phyloP scores from a whole-genome alignment of 2,888 invertebrate species.

The Cecidostiba fungosa region DNA sequence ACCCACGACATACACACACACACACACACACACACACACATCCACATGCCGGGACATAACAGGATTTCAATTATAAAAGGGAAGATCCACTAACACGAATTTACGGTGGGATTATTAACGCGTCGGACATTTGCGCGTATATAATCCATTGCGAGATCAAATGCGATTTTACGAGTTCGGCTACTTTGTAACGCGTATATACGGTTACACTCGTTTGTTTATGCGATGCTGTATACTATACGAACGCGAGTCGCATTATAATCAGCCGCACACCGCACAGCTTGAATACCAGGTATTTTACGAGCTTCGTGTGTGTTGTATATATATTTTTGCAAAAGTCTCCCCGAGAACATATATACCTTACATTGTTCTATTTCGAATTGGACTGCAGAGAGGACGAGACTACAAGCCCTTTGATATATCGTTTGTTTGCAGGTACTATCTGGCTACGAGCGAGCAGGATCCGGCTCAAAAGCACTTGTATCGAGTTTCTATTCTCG shows the following conservation, averaged over 20 bases:
- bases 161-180: conserved; percentile 38
- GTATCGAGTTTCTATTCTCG: conserved; percentile 85
- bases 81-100: conserved; percentile 28
- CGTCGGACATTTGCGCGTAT: conserved; percentile 2
- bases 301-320: background rate
- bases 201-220: background rate
- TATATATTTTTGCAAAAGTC: background rate
- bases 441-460: conserved; percentile 88
- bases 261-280: background rate
- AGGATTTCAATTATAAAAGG: conserved; percentile 28
- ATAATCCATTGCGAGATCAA: conserved; percentile 43
- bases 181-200: conserved; percentile 30
- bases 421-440: conserved; percentile 85
- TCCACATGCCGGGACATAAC: too few relatives aligned
- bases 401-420: conserved; percentile 7
- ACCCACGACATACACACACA: too few relatives aligned
- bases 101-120: conserved; percentile 42
- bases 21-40: too few relatives aligned
- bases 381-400: too few relatives aligned
- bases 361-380: too few relatives aligned
- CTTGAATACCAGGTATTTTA: background rate
- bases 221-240: background rate
- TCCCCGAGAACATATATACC: background rate
- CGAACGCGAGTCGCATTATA: background rate
- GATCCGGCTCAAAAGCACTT: conserved; percentile 91